These are phyloP conservation scores for Turritopsis rubra DNA, from an alignment of 30 jellyfish, hydroid and myxozoan species.

Conservation along the genomic window DNA sequence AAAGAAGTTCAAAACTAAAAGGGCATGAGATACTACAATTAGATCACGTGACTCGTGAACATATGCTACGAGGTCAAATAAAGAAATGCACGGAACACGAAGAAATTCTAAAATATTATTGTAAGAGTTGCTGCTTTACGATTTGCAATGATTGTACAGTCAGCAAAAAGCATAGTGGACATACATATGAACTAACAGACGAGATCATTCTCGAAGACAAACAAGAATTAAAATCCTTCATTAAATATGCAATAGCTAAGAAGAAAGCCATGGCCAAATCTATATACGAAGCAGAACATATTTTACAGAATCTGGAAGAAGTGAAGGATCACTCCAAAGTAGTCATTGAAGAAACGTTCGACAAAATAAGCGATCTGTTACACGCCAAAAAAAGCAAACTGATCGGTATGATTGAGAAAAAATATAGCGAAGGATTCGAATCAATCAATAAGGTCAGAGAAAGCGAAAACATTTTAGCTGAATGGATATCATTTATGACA, in stretches of 20 bases:
- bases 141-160: constrained; percentile 4
- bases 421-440: neutral
- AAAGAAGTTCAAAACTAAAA: constrained; percentile 17
- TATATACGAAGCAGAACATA: constrained; percentile 4
- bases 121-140: neutral
- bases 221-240: neutral
- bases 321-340: neutral
- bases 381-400: neutral
- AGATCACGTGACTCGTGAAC: neutral
- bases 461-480: neutral
- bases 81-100: constrained; percentile 3
- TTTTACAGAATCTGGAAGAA: neutral
- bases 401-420: neutral
- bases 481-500: neutral
- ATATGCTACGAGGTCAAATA: neutral
- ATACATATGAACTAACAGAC: neutral
- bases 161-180: constrained; percentile 19
- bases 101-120: neutral
- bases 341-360: neutral
- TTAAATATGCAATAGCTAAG: neutral
- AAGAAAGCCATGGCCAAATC: neutral
- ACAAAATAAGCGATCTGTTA: neutral
- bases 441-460: neutral
- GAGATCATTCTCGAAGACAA: neutral
- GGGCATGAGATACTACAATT: neutral